Conservation (phyloP, 1,140 invertebrate species). For the Pseudomyrmex concolor region DNA sequence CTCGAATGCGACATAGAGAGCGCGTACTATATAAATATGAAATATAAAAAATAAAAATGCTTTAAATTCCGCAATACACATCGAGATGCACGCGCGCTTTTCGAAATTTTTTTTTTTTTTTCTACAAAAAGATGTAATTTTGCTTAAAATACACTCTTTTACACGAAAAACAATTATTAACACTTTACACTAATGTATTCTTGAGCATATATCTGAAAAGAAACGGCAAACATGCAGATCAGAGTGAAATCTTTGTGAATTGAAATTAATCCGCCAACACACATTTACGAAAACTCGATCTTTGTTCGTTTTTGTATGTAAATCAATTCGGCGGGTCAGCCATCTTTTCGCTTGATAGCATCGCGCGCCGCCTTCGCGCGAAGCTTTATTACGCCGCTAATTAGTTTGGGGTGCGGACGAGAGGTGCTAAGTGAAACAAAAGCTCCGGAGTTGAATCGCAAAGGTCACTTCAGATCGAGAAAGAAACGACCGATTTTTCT, state of each 20-base stretch:
- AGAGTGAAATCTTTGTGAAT: not conserved
- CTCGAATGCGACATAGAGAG: too few relatives aligned
- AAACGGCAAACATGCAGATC: not conserved
- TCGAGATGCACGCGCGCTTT: not conserved
- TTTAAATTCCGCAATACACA: not conserved
- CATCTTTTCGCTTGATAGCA: constrained; percentile 56
- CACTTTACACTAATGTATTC: too few relatives aligned
- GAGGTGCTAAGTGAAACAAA: constrained; percentile 61
- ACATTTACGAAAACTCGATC: constrained; percentile 9
- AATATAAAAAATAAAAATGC: too few relatives aligned
- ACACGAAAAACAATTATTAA: too few relatives aligned
- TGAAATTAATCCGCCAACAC: constrained; percentile 26
- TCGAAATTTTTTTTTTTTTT: not conserved
- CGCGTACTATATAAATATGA: too few relatives aligned
- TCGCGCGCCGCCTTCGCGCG: constrained; percentile 34
- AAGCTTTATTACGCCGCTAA: constrained; percentile 56
- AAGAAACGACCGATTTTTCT: constrained; percentile 53
- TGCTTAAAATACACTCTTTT: too few relatives aligned
- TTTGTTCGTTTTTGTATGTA: constrained; percentile 50
- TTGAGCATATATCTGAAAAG: too few relatives aligned
- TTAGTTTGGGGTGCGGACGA: constrained; percentile 55
- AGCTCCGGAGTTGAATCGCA: constrained; percentile 53
- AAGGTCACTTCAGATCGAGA: constrained; percentile 48
- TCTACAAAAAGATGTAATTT: too few relatives aligned
- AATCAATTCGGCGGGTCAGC: constrained; percentile 52